These are phyloP conservation scores for Lasioglossum morio DNA, from an alignment of 2,888 invertebrate species.

Conservation along the genomic window DNA sequence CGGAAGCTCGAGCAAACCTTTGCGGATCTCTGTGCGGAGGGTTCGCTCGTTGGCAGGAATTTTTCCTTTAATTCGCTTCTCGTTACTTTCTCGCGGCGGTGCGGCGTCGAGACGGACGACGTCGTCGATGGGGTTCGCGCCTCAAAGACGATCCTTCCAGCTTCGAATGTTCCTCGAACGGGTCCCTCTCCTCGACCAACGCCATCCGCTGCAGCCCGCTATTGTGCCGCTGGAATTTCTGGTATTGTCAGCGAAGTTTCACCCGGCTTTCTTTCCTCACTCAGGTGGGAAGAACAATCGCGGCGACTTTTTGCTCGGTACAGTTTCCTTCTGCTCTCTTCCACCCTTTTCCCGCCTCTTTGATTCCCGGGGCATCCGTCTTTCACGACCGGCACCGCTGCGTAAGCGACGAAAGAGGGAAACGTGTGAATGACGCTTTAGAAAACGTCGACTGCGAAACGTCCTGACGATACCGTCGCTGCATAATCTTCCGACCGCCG, in stretches of 20 bases:
- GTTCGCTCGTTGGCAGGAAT: not conserved
- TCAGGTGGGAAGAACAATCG: constrained; percentile 57
- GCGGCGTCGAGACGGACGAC: not conserved
- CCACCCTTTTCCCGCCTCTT: constrained; percentile 7
- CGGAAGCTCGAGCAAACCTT: not conserved
- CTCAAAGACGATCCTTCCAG: constrained; percentile 19
- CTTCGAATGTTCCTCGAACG: constrained; percentile 3
- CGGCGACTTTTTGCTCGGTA: constrained; percentile 38
- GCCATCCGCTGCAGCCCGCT: constrained; percentile 44
- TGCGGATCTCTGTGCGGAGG: not conserved
- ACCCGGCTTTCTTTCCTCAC: constrained; percentile 19
- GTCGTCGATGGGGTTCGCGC: constrained; percentile 18
- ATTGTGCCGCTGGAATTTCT: constrained; percentile 64
- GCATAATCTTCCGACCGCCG: not conserved
- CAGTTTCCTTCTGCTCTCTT: constrained; percentile 30
- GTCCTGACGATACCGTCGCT: not conserved
- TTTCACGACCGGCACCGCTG: constrained; percentile 27
- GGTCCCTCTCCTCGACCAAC: constrained; percentile 18
- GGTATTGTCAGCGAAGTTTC: constrained; percentile 53
- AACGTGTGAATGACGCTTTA: constrained; percentile 17
- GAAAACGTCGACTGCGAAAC: not conserved
- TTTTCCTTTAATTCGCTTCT: constrained; percentile 3
- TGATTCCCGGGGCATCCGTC: constrained; percentile 24
- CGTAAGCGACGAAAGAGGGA: constrained; percentile 11
- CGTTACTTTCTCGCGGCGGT: not conserved